Percentiles rank a stretch among this genome's conserved stretches.
phyloP scores from a whole-genome alignment of 2,888 invertebrate species.

The Perizoma affinitatum region DNA sequence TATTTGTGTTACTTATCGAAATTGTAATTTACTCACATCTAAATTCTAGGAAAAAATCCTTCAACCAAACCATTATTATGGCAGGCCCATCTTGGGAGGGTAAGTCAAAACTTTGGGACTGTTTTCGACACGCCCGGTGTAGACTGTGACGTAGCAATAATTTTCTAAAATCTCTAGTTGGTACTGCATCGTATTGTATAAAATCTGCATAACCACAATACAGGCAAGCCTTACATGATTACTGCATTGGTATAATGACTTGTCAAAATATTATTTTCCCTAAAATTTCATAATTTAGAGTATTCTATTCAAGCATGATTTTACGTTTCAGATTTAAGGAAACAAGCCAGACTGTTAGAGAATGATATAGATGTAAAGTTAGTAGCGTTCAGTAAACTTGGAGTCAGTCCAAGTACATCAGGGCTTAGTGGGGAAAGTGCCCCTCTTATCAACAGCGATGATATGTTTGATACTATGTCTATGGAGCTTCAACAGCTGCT shows the following conservation, averaged over 20 bases:
- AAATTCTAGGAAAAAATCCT: background rate
- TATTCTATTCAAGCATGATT: background rate
- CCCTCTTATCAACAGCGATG: slow-evolving; percentile 93
- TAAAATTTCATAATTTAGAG: too few relatives aligned
- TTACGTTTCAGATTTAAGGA: slow-evolving; percentile 89
- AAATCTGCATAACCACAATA: too few relatives aligned
- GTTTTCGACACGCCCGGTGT: slow-evolving; percentile 11
- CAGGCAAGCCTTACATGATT: too few relatives aligned
- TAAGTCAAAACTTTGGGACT: slow-evolving; percentile 34
- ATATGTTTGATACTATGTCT: slow-evolving; percentile 96
- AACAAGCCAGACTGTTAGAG: slow-evolving; percentile 96
- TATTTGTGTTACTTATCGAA: background rate
- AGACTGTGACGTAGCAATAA: slow-evolving; percentile 27
- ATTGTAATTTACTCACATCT: background rate
- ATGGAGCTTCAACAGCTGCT: slow-evolving; percentile 95
- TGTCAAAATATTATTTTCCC: too few relatives aligned
- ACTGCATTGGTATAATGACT: too few relatives aligned
- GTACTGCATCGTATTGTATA: too few relatives aligned
- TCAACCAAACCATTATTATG: slow-evolving; percentile 51
- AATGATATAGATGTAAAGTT: slow-evolving; percentile 98
- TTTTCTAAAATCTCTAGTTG: too few relatives aligned
- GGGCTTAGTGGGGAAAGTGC: slow-evolving; percentile 88
- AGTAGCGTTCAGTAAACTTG: slow-evolving; percentile 97
- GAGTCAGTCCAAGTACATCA: slow-evolving; percentile 86
- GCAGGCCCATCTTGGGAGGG: slow-evolving; percentile 69